These are phyloP conservation scores for Andrena bicolor DNA, from an alignment of 2,888 invertebrate species.

Conservation along the genomic window DNA sequence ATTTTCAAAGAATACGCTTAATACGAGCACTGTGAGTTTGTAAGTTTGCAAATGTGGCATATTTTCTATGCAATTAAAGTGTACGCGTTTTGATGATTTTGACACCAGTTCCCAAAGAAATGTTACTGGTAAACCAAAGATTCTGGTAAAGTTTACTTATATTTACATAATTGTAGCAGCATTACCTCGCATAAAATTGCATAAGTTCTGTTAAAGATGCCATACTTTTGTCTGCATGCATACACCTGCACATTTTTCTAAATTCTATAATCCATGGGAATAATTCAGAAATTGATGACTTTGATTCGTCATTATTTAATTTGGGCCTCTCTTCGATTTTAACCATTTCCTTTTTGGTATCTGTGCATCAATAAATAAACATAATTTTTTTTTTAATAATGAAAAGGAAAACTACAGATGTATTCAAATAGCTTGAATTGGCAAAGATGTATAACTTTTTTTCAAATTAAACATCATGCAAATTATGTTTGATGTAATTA, in stretches of 20 bases:
- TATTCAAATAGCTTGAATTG: too few relatives aligned
- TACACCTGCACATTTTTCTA: constrained; percentile 76
- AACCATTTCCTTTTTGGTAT: constrained; percentile 65
- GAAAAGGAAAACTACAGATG: too few relatives aligned
- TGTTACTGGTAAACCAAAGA: constrained; percentile 72
- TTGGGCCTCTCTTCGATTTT: constrained; percentile 48
- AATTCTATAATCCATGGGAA: constrained; percentile 81
- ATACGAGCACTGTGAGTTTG: background rate
- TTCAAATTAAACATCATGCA: background rate
- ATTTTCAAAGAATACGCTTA: background rate
- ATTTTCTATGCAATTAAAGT: background rate
- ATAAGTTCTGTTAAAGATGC: constrained; percentile 80
- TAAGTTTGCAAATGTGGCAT: background rate
- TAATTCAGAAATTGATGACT: constrained; percentile 63
- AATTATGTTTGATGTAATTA: background rate
- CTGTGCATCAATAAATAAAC: constrained; percentile 57
- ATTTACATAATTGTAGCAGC: constrained; percentile 3
- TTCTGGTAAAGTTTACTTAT: constrained; percentile 28
- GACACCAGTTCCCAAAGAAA: constrained; percentile 73
- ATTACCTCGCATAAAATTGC: constrained; percentile 81
- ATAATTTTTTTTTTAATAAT: background rate
- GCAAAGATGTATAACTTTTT: background rate
- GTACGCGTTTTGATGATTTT: background rate
- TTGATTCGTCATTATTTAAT: constrained; percentile 60
- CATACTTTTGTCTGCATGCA: constrained; percentile 75